A percentile compares a stretch with the other conserved stretches of the same genome.
These are phyloP conservation scores for Odocoileus hemionus DNA, from an alignment of 2,113 vertebrate species.

Conservation along the genomic window DNA sequence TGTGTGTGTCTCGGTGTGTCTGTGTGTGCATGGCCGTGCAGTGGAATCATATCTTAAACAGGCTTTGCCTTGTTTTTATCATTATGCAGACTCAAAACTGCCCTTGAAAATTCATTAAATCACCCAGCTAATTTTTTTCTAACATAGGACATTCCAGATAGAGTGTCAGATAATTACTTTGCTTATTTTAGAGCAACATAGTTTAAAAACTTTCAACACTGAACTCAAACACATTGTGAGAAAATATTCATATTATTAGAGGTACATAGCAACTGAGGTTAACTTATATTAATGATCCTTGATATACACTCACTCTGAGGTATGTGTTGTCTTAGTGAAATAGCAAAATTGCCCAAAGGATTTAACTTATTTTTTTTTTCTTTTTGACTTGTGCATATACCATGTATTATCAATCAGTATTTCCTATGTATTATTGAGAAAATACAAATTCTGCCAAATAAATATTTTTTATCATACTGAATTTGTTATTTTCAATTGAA, in stretches of 20 bases:
- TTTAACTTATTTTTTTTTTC: neutral
- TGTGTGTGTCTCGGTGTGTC: too few relatives aligned
- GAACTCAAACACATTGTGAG: neutral
- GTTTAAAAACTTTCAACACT: neutral
- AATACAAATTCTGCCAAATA: neutral
- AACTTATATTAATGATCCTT: neutral
- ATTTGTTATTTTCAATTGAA: neutral
- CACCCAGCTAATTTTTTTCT: neutral
- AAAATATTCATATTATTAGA: neutral
- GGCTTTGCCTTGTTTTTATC: neutral
- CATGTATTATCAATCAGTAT: neutral
- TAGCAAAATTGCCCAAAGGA: neutral
- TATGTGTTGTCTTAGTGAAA: neutral
- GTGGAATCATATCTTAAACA: neutral
- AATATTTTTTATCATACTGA: neutral
- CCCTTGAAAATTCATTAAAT: neutral
- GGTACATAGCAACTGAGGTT: neutral
- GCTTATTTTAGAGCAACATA: neutral
- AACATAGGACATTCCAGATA: neutral
- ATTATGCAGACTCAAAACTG: neutral
- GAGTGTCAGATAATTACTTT: neutral
- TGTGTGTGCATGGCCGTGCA: neutral
- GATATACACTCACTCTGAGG: neutral
- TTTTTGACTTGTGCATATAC: neutral
- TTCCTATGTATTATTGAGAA: neutral